Evolutionary conservation across 2,888 invertebrate species (phyloP).

Genomic region (Pyrgus malvae): DNA sequence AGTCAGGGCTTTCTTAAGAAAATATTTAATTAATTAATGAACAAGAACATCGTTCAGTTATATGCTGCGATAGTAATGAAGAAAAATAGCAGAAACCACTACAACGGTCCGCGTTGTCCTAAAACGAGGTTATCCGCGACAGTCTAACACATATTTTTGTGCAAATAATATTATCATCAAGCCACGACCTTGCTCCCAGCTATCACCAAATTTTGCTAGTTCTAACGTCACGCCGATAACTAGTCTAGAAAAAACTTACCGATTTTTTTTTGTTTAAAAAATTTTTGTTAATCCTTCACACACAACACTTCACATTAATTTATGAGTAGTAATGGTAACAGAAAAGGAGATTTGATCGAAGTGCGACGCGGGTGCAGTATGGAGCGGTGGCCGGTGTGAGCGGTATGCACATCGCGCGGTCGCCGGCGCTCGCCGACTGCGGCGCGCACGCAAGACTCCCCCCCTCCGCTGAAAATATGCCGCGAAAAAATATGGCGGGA

Average conservation of each 20-base stretch:
- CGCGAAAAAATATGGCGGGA: conserved; percentile 74
- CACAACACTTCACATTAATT: conserved; percentile 43
- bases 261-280: conserved; percentile 17
- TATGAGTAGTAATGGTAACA: conserved; percentile 39
- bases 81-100: conserved; percentile 35
- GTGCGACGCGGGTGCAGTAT: conserved; percentile 48
- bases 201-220: conserved; percentile 75
- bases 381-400: conserved; percentile 37
- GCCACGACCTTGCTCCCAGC: conserved; percentile 77
- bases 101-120: conserved; percentile 65
- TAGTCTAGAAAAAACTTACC: conserved; percentile 43
- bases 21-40: not conserved
- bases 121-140: conserved; percentile 78
- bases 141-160: conserved; percentile 76
- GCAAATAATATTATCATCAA: conserved; percentile 78
- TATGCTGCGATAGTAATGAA: conserved; percentile 24
- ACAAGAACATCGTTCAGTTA: not conserved
- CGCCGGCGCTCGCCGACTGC: conserved; percentile 76
- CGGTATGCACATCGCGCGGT: conserved; percentile 62
- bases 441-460: conserved; percentile 65
- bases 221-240: conserved; percentile 66
- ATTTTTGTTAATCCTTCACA: conserved; percentile 33
- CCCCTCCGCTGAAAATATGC: conserved; percentile 56
- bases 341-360: conserved; percentile 31
- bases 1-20: not conserved